Conservation (phyloP, 2,888 invertebrate genomes). For the Rhogogaster chlorosoma region DNA sequence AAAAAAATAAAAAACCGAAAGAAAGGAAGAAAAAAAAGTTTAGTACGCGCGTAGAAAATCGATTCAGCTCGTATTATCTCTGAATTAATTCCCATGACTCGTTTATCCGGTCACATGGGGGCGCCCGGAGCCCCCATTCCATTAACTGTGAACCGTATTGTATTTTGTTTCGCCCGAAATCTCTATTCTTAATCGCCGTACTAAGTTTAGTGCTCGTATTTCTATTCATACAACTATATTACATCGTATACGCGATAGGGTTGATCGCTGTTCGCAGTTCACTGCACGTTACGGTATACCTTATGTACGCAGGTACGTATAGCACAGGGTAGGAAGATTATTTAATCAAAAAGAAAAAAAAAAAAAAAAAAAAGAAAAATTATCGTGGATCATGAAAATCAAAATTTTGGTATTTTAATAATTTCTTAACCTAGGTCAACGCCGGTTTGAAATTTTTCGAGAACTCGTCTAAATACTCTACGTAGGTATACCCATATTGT, state of each 20-base stretch:
- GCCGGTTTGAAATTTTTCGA: background rate
- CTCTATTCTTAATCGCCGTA: conserved; percentile 45
- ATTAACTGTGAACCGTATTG: conserved; percentile 52
- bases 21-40: background rate
- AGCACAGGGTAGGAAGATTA: background rate
- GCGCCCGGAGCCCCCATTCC: conserved; percentile 57
- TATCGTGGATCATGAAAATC: background rate
- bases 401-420: background rate
- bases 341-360: background rate
- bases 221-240: conserved; percentile 9
- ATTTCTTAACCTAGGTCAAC: background rate
- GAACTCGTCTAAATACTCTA: background rate
- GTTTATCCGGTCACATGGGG: conserved; percentile 55
- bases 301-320: background rate
- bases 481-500: background rate
- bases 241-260: conserved; percentile 14
- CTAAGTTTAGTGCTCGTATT: conserved; percentile 16
- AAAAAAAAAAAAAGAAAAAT: no score
- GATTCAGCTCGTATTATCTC: conserved; percentile 52
- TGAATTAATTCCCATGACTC: conserved; percentile 54
- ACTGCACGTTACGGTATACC: background rate
- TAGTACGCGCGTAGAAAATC: conserved; percentile 49
- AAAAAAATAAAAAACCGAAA: background rate
- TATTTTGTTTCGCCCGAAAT: conserved; percentile 45
- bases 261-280: conserved; percentile 2